A percentile compares a stretch with the other conserved stretches of the same genome.
phyloP scores from a whole-genome alignment of 2,113 vertebrate genomes.

The Grus americana region DNA sequence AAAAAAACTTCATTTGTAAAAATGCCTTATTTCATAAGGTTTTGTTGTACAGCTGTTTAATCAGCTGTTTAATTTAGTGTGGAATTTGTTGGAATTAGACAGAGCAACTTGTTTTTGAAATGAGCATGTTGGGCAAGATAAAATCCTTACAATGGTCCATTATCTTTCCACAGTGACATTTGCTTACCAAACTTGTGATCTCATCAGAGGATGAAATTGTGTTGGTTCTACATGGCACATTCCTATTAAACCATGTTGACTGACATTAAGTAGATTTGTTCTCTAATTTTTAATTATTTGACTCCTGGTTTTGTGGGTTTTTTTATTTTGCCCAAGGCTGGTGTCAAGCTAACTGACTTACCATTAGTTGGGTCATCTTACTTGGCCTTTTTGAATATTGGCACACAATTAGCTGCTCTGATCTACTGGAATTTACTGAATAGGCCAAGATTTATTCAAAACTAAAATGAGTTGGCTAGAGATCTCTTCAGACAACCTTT shows the following conservation, averaged over 20 bases:
- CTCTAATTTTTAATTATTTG: not conserved
- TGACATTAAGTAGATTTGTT: not conserved
- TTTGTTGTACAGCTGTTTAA: not conserved
- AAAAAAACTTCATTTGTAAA: not conserved
- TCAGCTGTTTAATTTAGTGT: not conserved
- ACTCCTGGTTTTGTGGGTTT: not conserved
- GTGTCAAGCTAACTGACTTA: not conserved
- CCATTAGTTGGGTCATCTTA: not conserved
- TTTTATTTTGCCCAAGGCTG: not conserved
- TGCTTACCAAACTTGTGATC: not conserved
- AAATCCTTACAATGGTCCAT: not conserved
- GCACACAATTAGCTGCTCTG: not conserved
- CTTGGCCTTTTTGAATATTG: not conserved
- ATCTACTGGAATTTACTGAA: not conserved
- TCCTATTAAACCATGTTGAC: not conserved
- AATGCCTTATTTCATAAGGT: not conserved
- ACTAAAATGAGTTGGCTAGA: not conserved
- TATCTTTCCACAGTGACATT: not conserved
- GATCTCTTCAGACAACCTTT: slow-evolving; percentile 13
- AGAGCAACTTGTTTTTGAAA: not conserved
- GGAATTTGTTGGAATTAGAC: not conserved
- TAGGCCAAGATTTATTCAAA: slow-evolving; percentile 13
- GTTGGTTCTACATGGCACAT: not conserved
- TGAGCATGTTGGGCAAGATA: not conserved
- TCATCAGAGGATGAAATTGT: not conserved